Evolutionary conservation across 2,888 invertebrate genomes (phyloP).

Genomic region (Lathronympha strigana): DNA sequence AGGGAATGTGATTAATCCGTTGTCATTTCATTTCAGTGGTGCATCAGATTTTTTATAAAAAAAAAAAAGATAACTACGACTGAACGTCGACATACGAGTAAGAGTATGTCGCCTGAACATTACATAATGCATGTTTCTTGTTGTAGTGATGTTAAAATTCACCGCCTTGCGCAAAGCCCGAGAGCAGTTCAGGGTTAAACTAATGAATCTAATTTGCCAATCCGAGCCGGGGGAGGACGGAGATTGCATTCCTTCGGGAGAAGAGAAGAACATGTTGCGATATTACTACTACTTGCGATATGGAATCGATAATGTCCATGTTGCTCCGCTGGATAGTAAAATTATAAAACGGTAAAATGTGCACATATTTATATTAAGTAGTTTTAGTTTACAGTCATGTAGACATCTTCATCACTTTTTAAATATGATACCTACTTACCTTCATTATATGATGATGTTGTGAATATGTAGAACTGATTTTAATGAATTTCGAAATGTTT

Average conservation of each 20-base stretch:
- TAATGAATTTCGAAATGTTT: no score
- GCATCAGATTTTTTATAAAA: no score
- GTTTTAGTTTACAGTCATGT: slow-evolving; percentile 6
- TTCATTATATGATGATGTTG: no score
- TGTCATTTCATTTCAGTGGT: no score
- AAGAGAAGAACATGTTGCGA: slow-evolving; percentile 88
- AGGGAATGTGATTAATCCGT: no score
- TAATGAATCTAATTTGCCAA: slow-evolving; percentile 90
- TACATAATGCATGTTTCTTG: slow-evolving; percentile 14
- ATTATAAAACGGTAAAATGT: slow-evolving; percentile 85
- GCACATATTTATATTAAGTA: neutral
- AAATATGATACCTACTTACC: no score
- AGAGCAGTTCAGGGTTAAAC: slow-evolving; percentile 91
- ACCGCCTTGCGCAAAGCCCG: slow-evolving; percentile 88
- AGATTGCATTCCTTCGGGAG: slow-evolving; percentile 82
- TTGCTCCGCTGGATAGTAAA: slow-evolving; percentile 91
- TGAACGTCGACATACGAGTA: no score
- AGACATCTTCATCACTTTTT: neutral
- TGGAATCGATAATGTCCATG: slow-evolving; percentile 95
- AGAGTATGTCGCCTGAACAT: no score
- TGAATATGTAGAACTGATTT: no score
- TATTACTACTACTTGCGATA: slow-evolving; percentile 96
- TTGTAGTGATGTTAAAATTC: slow-evolving; percentile 86
- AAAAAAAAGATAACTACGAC: no score
- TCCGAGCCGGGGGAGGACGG: slow-evolving; percentile 73